Evolutionary conservation across 2,113 vertebrate species (phyloP).

Genomic region (Otis tarda): DNA sequence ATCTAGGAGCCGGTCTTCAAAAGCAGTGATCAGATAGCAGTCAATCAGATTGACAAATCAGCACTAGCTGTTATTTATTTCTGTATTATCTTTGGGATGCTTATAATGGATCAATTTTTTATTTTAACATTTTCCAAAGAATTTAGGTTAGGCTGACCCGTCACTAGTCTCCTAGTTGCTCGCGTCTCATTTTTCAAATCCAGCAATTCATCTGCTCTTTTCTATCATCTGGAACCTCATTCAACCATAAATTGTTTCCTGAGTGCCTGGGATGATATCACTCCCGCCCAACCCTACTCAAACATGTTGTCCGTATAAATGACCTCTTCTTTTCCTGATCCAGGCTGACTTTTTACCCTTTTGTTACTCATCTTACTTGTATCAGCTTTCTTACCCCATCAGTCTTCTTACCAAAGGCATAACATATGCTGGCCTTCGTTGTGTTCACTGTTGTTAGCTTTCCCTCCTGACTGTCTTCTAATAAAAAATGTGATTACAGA

Average conservation of each 20-base stretch:
- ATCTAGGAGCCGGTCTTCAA: neutral
- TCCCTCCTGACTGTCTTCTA: neutral
- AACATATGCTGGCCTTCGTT: rapidly evolving
- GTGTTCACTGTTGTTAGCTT: neutral
- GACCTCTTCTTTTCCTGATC: neutral
- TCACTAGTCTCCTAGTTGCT: neutral
- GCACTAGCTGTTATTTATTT: neutral
- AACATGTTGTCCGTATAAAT: neutral
- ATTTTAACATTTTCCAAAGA: neutral
- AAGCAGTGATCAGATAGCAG: neutral
- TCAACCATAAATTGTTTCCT: neutral
- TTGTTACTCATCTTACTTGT: neutral
- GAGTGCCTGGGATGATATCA: neutral
- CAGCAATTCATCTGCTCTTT: neutral
- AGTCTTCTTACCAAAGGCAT: neutral
- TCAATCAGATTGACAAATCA: neutral
- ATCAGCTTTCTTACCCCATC: neutral
- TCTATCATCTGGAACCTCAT: neutral
- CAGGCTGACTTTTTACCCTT: neutral
- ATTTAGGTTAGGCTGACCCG: neutral
- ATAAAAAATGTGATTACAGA: neutral
- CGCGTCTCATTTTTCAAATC: neutral
- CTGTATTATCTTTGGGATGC: neutral
- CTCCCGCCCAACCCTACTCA: neutral
- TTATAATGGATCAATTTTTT: neutral